Evolutionary conservation across 2,113 vertebrate genomes (phyloP).

Genomic region (Ovis canadensis): DNA sequence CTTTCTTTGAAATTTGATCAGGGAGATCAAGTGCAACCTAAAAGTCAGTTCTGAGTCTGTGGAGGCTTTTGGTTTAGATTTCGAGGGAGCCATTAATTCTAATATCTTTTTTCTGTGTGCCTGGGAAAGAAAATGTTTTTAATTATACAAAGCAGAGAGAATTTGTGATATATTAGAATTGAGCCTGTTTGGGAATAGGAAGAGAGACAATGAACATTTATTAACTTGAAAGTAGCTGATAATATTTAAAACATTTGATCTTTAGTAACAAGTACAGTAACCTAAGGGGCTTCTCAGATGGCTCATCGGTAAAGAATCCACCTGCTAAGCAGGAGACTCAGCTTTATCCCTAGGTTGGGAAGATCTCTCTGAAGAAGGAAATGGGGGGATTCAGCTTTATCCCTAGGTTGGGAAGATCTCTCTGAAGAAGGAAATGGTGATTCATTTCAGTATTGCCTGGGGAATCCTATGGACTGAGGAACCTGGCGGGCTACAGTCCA

Average conservation of each 20-base stretch:
- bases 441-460: background rate
- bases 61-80: background rate
- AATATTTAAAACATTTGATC: background rate
- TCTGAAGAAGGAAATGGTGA: background rate
- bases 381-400: background rate
- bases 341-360: background rate
- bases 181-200: background rate
- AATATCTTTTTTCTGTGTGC: background rate
- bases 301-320: background rate
- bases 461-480: background rate
- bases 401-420: background rate
- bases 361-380: background rate
- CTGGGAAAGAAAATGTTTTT: conserved; percentile 12
- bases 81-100: background rate
- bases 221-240: background rate
- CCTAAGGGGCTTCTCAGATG: background rate
- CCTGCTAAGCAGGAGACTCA: background rate
- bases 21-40: background rate
- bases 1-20: conserved; percentile 46
- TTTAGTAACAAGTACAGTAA: background rate
- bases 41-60: conserved; percentile 10
- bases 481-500: background rate
- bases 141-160: background rate
- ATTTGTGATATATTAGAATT: conserved; percentile 23
- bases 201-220: background rate